phyloP scores from a whole-genome alignment of 2,888 invertebrate genomes.

The Cephalotes varians region DNA sequence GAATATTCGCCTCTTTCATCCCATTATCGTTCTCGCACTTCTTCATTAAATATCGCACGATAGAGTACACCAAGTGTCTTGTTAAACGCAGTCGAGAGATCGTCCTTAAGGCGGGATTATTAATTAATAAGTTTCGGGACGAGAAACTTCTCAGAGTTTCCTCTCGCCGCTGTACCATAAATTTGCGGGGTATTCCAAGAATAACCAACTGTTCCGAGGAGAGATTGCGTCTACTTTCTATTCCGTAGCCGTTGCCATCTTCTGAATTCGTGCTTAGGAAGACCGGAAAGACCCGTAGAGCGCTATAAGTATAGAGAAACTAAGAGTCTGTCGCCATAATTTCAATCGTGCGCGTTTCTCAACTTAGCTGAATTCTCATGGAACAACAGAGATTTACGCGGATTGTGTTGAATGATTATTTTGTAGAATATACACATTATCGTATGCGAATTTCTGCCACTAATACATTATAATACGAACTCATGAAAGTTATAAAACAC shows the following conservation, averaged over 20 bases:
- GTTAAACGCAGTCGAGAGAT: conserved; percentile 40
- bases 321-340: conserved; percentile 33
- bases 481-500: conserved; percentile 6
- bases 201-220: conserved; percentile 56
- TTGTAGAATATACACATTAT: not conserved
- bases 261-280: conserved; percentile 54
- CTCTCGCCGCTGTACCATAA: conserved; percentile 50
- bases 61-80: conserved; percentile 7
- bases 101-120: conserved; percentile 52
- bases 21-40: conserved; percentile 35
- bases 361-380: conserved; percentile 29
- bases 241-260: conserved; percentile 59
- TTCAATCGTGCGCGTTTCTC: conserved; percentile 43
- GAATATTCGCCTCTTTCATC: not conserved
- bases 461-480: not conserved
- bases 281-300: conserved; percentile 51
- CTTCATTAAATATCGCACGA: conserved; percentile 47
- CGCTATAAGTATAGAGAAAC: conserved; percentile 41
- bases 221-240: conserved; percentile 67
- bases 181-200: conserved; percentile 56
- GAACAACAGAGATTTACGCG: conserved; percentile 10
- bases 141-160: conserved; percentile 51
- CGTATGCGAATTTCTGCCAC: not conserved
- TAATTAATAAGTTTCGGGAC: conserved; percentile 49
- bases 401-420: conserved; percentile 36